Base-by-base conservation (phyloP, 2,113 vertebrate species). In the Hystrix cristata region DNA sequence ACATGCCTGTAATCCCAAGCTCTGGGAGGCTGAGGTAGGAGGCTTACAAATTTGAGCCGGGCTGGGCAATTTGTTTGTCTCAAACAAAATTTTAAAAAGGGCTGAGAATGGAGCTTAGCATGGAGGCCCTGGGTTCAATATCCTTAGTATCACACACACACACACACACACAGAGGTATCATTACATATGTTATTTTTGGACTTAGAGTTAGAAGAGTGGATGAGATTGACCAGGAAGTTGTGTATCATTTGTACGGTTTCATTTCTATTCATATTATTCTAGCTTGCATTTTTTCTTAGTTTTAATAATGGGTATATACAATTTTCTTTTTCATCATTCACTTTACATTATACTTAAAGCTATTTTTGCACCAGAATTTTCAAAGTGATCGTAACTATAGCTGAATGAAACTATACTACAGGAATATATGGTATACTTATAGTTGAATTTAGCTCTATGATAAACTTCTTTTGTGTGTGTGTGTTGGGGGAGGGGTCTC, bases 401-500 rank as follows among this genome's bases (percentile, higher is more conserved):
- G 18, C 23, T 83, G 53, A 85, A 67, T 88, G 74, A 92, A 85
- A 84, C 43, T 48, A 51, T 60, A 83, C 25, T 43, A 71, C 38
- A 38, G 65, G 1, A 87, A 23, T 11, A 31, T 57, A 82, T 83
- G 74, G 29, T 82, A 34, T 51, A 65, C 15, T 94, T 91, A 92
- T 55, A 94, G 14, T 82, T 95, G 67, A 90, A 27, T 69, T 93
- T 81, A 60, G 31, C 46, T 93, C 46, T 97, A 43, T 82, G 60
- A 79, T 38, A 83, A 76, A 38, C 38, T 38, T 38, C 38, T 38
- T 38, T 38, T 38, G 38, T 38, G 38, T 38, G 38, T 38, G 38
- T 38, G 38, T 38, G 38, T 38, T 38, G 38, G 38, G 38, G 38
- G 38, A 38, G 38, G 38, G 38, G 38, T 38, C 38, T 38, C 38